These are phyloP conservation scores for Tortricodes alternella DNA, from an alignment of 2,888 invertebrate genomes.

Conservation along the genomic window DNA sequence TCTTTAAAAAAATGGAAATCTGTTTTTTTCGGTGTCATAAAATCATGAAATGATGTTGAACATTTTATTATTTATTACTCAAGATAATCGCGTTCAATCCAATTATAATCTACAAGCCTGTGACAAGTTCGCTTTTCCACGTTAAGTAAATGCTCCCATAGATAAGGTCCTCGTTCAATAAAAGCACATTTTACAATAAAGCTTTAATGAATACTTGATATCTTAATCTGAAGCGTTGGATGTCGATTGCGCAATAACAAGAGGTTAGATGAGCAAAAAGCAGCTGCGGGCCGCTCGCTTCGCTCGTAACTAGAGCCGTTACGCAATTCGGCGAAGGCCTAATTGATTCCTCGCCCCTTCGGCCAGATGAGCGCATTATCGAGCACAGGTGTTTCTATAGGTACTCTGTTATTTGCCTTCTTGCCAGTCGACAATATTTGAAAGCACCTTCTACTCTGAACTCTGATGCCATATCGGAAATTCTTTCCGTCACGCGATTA, in stretches of 20 bases:
- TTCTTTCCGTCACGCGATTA: constrained; percentile 71
- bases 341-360: constrained; percentile 81
- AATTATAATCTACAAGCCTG: neutral
- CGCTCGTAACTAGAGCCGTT: constrained; percentile 79
- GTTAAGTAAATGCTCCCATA: neutral
- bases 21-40: too few relatives aligned
- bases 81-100: too few relatives aligned
- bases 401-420: constrained; percentile 70
- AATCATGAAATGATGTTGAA: too few relatives aligned
- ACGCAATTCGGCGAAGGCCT: constrained; percentile 78
- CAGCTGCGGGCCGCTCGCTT: constrained; percentile 74
- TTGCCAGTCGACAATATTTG: constrained; percentile 62
- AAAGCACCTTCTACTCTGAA: constrained; percentile 52
- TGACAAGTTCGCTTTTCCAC: neutral
- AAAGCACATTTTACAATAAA: constrained; percentile 30
- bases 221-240: constrained; percentile 73
- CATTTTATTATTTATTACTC: too few relatives aligned
- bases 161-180: constrained; percentile 22
- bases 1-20: too few relatives aligned
- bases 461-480: constrained; percentile 69
- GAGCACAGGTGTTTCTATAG: constrained; percentile 75
- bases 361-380: constrained; percentile 79
- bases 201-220: constrained; percentile 68
- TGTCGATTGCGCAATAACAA: constrained; percentile 77
- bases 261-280: constrained; percentile 78